Base-by-base conservation (phyloP, 2,888 invertebrate species). In the Sipha maydis region DNA sequence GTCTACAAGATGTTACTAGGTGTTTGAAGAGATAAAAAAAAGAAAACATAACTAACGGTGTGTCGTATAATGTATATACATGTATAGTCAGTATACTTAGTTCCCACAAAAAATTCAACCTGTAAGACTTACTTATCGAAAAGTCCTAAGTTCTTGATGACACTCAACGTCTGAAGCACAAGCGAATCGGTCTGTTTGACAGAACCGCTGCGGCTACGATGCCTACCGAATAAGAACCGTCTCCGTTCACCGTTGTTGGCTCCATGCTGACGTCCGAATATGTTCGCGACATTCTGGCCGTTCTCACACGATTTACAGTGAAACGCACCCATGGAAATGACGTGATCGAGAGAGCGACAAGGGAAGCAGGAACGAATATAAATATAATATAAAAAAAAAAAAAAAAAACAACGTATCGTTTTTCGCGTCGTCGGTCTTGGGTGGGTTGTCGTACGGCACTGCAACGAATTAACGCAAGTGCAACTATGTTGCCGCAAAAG, bases 161-260 rank as follows among this genome's bases (percentile, higher is more conserved):
- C 94, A 85, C 94, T 94, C 48, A 97, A 92, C 28, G 97, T 96
- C 91, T 97, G 96, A 84, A 96, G 92, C 34, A 98, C 96, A 82
- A 97, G 93, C 90, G 94, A 93, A 91, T 96, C 96, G 38, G 96
- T 94, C 85, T 92, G 92, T 90, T 91, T 90, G 56, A 90, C 82
- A 1, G 89, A 67, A 83, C 77, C 69, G 25, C 89, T 89, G 31
- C 89, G 85, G 56, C 76, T 89, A n/a, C 89, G 89, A 28, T 76
- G 82, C 38, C 88, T 88, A 17, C 82, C 75, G n/a, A 88, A 82
- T n/a, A 88, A 21, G 11, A 82, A 88, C 25, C 75, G 56, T 67
- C 88, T 82, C 1, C 75, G 61, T 67, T 88, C 88, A 82, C 85
- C 85, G 61, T 77, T 80, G 8, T 77, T 11, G 90, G 82, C 21